Conservation (phyloP, 2,113 vertebrate genomes). For the Cairina moschata region DNA sequence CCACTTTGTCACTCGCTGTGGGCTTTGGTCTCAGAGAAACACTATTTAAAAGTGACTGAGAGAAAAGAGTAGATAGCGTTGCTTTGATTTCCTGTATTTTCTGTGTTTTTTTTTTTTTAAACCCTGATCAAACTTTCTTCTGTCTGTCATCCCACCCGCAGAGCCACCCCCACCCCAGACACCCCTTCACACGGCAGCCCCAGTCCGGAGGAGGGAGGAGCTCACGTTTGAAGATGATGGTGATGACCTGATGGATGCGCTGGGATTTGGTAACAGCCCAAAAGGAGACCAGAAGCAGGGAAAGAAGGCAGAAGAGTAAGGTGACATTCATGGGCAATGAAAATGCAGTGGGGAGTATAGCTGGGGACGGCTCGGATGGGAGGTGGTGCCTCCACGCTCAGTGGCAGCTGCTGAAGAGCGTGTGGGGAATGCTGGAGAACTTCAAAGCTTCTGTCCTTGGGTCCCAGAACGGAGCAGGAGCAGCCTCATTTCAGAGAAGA, state of each 20-base stretch:
- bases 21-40: neutral
- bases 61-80: neutral
- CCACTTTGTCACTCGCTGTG: neutral
- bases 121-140: neutral
- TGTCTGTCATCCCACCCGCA: neutral
- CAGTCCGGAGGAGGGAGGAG: constrained; percentile 59
- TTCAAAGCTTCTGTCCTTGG: neutral
- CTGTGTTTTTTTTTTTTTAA: too few species aligned
- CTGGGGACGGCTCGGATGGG: neutral
- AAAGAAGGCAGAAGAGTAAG: constrained; percentile 63
- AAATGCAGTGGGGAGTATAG: neutral
- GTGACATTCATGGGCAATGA: neutral
- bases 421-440: neutral
- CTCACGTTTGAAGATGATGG: constrained; percentile 81
- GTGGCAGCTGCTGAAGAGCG: neutral
- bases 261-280: constrained; percentile 79
- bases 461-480: neutral
- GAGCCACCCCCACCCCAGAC: neutral
- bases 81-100: neutral
- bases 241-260: constrained; percentile 83
- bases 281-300: constrained; percentile 55
- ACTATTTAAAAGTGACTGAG: neutral
- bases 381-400: neutral
- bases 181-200: neutral
- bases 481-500: neutral